phyloP scores from a whole-genome alignment of 1,140 invertebrate species.

The Apocrypta bakeri region DNA sequence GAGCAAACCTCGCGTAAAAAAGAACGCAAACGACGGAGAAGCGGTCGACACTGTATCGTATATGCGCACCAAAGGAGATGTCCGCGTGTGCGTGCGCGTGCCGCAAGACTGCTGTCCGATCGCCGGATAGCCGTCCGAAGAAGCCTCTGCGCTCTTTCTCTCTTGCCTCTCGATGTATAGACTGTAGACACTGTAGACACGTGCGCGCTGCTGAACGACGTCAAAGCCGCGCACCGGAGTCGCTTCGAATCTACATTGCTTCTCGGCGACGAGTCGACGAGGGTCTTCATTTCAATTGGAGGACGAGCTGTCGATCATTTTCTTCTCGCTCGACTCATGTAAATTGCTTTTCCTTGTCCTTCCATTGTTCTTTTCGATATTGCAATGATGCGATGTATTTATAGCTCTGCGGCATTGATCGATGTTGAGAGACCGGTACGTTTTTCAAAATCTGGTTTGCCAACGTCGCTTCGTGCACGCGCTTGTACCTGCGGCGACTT shows the following conservation, averaged over 20 bases:
- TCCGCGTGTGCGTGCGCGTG: constrained; percentile 6
- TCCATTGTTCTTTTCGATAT: no score
- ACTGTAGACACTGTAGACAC: background rate
- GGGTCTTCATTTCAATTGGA: constrained; percentile 4
- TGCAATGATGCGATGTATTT: no score
- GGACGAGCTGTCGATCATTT: background rate
- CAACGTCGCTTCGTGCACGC: no score
- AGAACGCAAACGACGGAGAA: background rate
- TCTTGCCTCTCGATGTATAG: background rate
- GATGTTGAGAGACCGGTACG: no score
- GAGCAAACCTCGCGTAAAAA: no score
- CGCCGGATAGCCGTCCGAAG: background rate
- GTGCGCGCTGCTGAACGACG: background rate
- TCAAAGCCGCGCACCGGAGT: background rate
- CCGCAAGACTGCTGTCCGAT: background rate
- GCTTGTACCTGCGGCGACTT: no score
- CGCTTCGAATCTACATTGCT: background rate
- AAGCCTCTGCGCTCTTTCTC: background rate
- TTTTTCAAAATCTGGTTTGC: no score
- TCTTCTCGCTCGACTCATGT: background rate
- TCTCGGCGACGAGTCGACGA: background rate
- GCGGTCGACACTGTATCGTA: background rate
- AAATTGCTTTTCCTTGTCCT: no score
- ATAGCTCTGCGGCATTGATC: no score
- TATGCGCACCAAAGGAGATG: background rate